These are phyloP conservation scores for Theropithecus gelada DNA, from an alignment of 2,113 vertebrate genomes.

Conservation along the genomic window DNA sequence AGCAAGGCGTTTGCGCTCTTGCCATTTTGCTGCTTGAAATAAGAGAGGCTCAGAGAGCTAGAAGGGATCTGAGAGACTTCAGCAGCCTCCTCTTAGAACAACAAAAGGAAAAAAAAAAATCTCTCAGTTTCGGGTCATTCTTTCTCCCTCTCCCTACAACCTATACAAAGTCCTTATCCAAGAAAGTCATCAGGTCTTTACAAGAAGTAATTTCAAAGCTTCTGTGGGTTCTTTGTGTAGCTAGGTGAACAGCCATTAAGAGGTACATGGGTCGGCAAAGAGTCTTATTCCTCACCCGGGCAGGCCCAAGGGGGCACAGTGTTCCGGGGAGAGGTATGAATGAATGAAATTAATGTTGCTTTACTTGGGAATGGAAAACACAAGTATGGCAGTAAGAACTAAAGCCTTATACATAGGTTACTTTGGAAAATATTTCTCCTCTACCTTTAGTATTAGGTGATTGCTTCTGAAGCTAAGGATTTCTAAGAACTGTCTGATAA, in stretches of 20 bases:
- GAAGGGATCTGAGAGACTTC: background rate
- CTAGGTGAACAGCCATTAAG: background rate
- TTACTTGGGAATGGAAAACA: background rate
- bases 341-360: background rate
- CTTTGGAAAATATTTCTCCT: background rate
- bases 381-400: background rate
- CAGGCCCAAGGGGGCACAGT: background rate
- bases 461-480: background rate
- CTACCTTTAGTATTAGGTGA: background rate
- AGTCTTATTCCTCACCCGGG: background rate
- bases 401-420: background rate
- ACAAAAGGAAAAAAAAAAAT: background rate
- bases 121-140: background rate
- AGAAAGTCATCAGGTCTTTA: constrained; percentile 15
- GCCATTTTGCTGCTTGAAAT: background rate
- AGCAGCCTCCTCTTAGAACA: background rate
- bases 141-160: background rate
- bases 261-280: background rate
- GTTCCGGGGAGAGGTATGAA: accelerated
- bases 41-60: background rate
- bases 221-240: background rate
- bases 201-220: background rate
- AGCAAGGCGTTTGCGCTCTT: background rate
- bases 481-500: background rate
- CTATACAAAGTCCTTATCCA: background rate